Conservation (phyloP, 2,888 invertebrate species). For the Scaptomyza cyrtandrae region DNA sequence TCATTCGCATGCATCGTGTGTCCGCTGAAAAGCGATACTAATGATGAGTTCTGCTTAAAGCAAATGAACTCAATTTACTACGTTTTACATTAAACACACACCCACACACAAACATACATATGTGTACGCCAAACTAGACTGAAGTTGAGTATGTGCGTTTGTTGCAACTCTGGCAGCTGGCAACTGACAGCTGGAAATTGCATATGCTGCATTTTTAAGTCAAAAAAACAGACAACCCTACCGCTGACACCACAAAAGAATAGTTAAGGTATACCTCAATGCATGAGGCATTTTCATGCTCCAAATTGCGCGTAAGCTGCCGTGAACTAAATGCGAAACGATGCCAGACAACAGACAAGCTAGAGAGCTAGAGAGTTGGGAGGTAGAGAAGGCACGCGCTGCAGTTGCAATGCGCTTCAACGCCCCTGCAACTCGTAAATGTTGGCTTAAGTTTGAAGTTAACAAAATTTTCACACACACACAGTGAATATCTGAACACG, state of each 20-base stretch:
- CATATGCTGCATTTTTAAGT: constrained; percentile 45
- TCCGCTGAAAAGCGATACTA: constrained; percentile 81
- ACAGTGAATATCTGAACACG: constrained; percentile 41
- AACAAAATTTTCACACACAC: constrained; percentile 68
- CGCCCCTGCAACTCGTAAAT: constrained; percentile 57
- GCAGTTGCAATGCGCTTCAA: constrained; percentile 45
- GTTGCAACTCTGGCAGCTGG: constrained; percentile 45
- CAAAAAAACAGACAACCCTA: constrained; percentile 1
- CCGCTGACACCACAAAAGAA: constrained; percentile 26
- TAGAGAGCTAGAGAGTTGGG: not conserved
- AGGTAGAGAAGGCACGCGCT: constrained; percentile 9
- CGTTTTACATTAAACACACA: constrained; percentile 66
- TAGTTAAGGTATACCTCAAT: constrained; percentile 38
- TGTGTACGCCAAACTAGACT: not conserved
- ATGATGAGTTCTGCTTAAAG: constrained; percentile 78
- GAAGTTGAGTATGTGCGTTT: not conserved
- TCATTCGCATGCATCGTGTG: constrained; percentile 69
- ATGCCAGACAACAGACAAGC: constrained; percentile 19
- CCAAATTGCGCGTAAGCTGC: constrained; percentile 49
- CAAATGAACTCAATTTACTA: constrained; percentile 80
- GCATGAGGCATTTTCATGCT: constrained; percentile 52
- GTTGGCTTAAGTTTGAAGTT: constrained; percentile 74
- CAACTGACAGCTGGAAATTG: constrained; percentile 75
- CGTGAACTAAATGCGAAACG: constrained; percentile 31
- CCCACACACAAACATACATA: constrained; percentile 13